Evolutionary conservation across 2,113 vertebrate genomes (phyloP), one percentile per base, ranked within the genome.

Genomic region (Gallinago undulata): DNA sequence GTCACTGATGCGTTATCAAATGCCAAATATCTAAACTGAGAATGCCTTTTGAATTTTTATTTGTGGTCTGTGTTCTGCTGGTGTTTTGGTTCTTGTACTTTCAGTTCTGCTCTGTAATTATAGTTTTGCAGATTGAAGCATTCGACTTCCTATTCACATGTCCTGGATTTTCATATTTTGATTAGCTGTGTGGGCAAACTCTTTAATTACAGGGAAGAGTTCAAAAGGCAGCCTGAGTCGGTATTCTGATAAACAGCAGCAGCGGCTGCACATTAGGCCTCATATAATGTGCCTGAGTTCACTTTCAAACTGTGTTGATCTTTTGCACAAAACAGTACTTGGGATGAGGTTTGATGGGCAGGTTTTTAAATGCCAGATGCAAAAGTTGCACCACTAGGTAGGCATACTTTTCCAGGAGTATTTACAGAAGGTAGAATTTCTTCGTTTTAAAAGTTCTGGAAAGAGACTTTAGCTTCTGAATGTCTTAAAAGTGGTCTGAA

Each of bases 101-200:
- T 88, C 22, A 69, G 56, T 95, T 87, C 89, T 93, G 47, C 77
- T 92, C 76, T 76, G 7, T 96, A 95, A 96, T 96, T 96, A 96
- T 1, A 76, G 95, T 92, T 87, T 84, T 92, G 80, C 82, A 96
- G 67, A 94, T 55, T 87, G 95, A 91, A 89, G 89, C 80, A 70
- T 94, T 96, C 1, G 16, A 72, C 83, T 93, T 94, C 84, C 72
- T 60, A 59, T 85, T 93, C 84, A 75, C 81, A 82, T 12, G 3
- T 93, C 76, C 70, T 95, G 74, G 81, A 78, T 95, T 91, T 87
- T 92, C 75, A 75, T 96, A 96, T 96, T 95, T 95, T 93, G 89
- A 95, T 96, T 96, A 92, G 79, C 92, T 90, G 25, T 96, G 93
- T 96, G 93, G 91, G 93, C 75, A 93, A 95, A 93, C 77, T 94